These are phyloP conservation scores for Sycobia sp. DNA, from an alignment of 1,140 invertebrate genomes.

Conservation along the genomic window DNA sequence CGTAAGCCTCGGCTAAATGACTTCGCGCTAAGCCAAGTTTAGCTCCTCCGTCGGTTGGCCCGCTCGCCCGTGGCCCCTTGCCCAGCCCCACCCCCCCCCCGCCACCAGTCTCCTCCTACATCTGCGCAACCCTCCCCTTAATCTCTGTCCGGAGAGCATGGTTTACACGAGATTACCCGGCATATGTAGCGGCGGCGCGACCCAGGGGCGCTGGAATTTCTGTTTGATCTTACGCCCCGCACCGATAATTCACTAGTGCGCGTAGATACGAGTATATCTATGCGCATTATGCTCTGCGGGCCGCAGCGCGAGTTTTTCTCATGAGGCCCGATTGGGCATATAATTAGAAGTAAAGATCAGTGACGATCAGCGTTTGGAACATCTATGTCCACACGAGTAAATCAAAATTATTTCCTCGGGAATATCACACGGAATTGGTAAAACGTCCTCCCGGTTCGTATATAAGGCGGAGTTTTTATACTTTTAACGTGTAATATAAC, in stretches of 20 bases:
- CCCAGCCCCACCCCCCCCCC: neutral
- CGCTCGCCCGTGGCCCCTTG: neutral
- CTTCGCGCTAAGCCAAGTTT: constrained; percentile 32
- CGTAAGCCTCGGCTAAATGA: constrained; percentile 27
- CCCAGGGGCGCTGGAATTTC: neutral
- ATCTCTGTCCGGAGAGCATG: constrained; percentile 21
- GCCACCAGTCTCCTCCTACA: neutral
- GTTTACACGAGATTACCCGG: constrained; percentile 29
- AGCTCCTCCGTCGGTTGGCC: constrained; percentile 4
- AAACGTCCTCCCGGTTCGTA: too few relatives aligned
- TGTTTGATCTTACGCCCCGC: neutral
- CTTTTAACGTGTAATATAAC: too few relatives aligned
- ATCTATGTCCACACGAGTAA: too few relatives aligned
- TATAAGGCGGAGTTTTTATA: too few relatives aligned
- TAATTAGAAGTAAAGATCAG: too few relatives aligned
- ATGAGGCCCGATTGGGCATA: too few relatives aligned
- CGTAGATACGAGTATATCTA: neutral
- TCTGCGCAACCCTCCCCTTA: constrained; percentile 15
- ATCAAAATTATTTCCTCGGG: too few relatives aligned
- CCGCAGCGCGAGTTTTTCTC: too few relatives aligned
- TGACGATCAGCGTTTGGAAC: too few relatives aligned
- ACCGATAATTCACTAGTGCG: constrained; percentile 8
- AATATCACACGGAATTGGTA: too few relatives aligned
- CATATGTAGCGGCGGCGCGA: constrained; percentile 9
- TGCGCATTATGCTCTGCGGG: too few relatives aligned